Evolutionary conservation across 2,113 vertebrate genomes (phyloP).

Genomic region (Nettapus auritus): DNA sequence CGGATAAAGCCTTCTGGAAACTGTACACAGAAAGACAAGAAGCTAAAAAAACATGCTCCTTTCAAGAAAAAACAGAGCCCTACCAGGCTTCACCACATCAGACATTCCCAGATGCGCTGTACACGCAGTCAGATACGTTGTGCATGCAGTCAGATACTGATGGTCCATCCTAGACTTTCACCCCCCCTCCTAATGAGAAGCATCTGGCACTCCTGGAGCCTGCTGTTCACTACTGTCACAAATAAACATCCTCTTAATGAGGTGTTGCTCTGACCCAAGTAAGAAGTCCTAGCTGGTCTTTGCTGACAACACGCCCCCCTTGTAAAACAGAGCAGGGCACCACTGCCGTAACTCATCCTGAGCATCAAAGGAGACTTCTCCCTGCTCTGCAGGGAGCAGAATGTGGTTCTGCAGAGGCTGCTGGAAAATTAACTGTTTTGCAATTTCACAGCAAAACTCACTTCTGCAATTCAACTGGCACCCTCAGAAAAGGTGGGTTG

Average conservation of each 20-base stretch:
- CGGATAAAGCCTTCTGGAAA: background rate
- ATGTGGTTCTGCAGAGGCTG: background rate
- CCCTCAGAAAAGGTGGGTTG: background rate
- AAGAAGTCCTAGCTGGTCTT: background rate
- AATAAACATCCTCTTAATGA: background rate
- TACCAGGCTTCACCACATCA: background rate
- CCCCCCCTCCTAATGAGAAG: background rate
- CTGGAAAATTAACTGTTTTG: background rate
- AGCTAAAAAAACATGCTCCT: background rate
- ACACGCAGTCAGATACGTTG: background rate
- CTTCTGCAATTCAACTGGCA: background rate
- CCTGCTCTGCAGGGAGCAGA: background rate
- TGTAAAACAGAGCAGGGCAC: background rate
- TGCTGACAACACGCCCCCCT: background rate
- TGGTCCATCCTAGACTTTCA: background rate
- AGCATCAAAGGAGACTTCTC: constrained; percentile 26
- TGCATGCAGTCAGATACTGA: background rate
- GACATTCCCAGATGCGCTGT: background rate
- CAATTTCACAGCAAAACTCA: background rate
- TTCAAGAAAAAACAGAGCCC: background rate
- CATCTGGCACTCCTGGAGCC: background rate
- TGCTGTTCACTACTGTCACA: background rate
- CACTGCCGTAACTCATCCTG: background rate
- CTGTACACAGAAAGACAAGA: background rate
- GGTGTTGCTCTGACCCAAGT: background rate